Base-by-base conservation (phyloP, 37 sponge, comb jelly and placozoan genomes). In the Lycopodina hypogea region DNA sequence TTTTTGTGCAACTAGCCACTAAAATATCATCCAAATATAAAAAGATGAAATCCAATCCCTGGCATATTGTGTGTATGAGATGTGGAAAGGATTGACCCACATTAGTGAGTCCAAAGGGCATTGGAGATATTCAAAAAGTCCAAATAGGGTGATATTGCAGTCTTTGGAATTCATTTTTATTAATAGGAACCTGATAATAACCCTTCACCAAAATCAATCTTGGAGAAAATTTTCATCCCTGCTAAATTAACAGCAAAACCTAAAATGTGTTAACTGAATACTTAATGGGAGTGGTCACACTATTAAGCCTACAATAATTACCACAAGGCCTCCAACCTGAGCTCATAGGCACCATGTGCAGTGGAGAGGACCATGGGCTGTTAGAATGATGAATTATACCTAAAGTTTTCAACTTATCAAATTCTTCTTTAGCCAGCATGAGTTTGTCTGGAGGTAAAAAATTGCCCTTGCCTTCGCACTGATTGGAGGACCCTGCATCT, bases 291-390 rank as follows among this genome's bases (percentile, higher is more conserved):
- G n/a, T n/a, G n/a, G n/a, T n/a, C n/a, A n/a, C n/a, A n/a, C n/a
- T n/a, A n/a, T n/a, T n/a, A n/a, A n/a, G n/a, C n/a, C n/a, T n/a
- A n/a, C n/a, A n/a, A n/a, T n/a, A 90, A 72, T 86, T 87, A 24
- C 83, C 91, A 82, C 91, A 86, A 17, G 87, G 91, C 11, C 87
- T 62, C 91, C 91, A 86, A 50, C 78, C 32, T 30, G 74, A 36
- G 70, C 66, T 74, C 74, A 83, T 88, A 29, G 89, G 84, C 28
- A 83, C 89, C 89, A 88, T 83, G 79, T 88, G 84, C 32, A 85
- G 73, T 0, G 90, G n/a, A n/a, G n/a, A n/a, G n/a, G n/a, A n/a
- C n/a, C n/a, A n/a, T n/a, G n/a, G n/a, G n/a, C n/a, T n/a, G n/a
- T n/a, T n/a, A n/a, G n/a, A n/a, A n/a, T n/a, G n/a, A n/a, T n/a